Percentiles rank a stretch among this genome's conserved stretches.
Conservation (phyloP, 2,888 invertebrate genomes). For the Odontocerum albicorne region DNA sequence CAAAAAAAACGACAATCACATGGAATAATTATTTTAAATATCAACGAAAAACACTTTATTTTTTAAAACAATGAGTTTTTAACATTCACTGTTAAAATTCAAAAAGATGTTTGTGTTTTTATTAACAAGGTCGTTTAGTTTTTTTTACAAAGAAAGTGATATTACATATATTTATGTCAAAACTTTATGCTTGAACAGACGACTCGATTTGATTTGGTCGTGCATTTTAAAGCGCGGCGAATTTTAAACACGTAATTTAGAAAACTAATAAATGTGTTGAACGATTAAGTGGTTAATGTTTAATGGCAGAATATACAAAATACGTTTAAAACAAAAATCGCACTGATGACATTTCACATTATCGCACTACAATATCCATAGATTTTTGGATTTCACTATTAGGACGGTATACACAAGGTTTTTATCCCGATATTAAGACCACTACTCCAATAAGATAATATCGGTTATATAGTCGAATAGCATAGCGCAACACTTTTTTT, state of each 20-base stretch:
- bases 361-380: conserved; percentile 13
- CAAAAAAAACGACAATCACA: conserved; percentile 1
- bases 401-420: too few species aligned
- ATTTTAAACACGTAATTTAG: not conserved
- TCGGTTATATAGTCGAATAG: too few species aligned
- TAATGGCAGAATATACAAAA: not conserved
- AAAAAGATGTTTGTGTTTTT: conserved; percentile 30
- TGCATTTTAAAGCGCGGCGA: too few species aligned
- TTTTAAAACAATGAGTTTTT: too few species aligned
- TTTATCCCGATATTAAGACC: too few species aligned
- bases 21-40: not conserved
- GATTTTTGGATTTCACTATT: too few species aligned
- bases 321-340: conserved; percentile 14
- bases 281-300: not conserved
- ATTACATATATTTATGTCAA: conserved; percentile 23
- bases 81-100: conserved; percentile 23
- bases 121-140: conserved; percentile 30
- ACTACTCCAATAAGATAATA: too few species aligned
- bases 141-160: conserved; percentile 27
- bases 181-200: conserved; percentile 9
- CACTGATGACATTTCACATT: conserved; percentile 29
- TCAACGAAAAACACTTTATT: too few species aligned
- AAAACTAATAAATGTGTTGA: not conserved
- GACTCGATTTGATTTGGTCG: too few species aligned
- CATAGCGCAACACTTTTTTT: too few species aligned